Base-by-base conservation (phyloP, 2,888 invertebrate species). In the Aspidapion aeneum region DNA sequence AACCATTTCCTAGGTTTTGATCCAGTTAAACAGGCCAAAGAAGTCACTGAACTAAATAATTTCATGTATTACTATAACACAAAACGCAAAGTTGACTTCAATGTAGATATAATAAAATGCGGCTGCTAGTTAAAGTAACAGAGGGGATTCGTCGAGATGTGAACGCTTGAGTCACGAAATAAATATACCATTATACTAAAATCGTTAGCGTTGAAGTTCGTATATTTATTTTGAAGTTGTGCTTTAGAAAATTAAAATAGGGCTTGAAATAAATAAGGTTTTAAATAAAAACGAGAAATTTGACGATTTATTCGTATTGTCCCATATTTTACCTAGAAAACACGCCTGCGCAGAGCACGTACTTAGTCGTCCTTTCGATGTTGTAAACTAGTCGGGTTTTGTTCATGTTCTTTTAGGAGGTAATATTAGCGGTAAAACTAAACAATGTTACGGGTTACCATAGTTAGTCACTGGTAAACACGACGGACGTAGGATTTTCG, bases 331-430 rank as follows among this genome's bases (percentile, higher is more conserved):
- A 35, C 35, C 35, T 35, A 35, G 35, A 35, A 35, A 35, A 35
- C 12, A 35, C 35, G 35, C 35, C 5, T 35, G 35, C 35, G 35
- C 35, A 35, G 35, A 35, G 5, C 5, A 35, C 35, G 35, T 35
- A 35, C 12, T 35, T 35, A 3, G 35, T 7, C 35, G 35, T 35
- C 35, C 35, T 35, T 35, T 35, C 35, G 5, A 7, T 35, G 35
- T 35, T 35, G 35, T 52, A 55, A 58, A 48, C 35, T 62, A 62
- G 58, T 62, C 55, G 61, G 55, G 62, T 62, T 62, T 62, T 58
- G 19, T 55, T 55, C 62, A 62, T 58, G 62, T 58, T 52, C 58
- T 62, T 35, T 35, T 22, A 62, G 62, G 58, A 57, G 55, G 62
- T 58, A 54, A 62, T 52, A 52, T 52, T 52, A 52, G 52, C 35